A percentile compares a stretch with the other conserved stretches of the same genome.
Evolutionary conservation across 2,888 invertebrate genomes (phyloP).

Genomic region (Sialis lutaria): DNA sequence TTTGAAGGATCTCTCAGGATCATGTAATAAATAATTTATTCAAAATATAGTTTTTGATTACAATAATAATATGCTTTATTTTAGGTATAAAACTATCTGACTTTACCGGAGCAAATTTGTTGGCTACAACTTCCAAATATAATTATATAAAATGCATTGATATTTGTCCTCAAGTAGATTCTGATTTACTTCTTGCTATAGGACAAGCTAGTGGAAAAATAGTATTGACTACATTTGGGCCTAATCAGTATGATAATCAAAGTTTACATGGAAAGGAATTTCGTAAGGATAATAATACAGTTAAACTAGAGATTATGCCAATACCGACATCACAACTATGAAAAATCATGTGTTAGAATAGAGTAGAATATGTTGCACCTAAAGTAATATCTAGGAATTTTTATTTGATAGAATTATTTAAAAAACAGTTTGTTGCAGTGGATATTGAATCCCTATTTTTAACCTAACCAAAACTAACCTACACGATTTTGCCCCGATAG

Average conservation of each 20-base stretch:
- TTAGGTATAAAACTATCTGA: conserved; percentile 52
- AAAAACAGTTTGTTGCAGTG: too few relatives aligned
- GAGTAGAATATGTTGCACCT: too few relatives aligned
- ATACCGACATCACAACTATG: too few relatives aligned
- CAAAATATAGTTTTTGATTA: not conserved
- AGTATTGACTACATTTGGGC: conserved; percentile 58
- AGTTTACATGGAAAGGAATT: conserved; percentile 61
- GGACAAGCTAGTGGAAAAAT: conserved; percentile 84
- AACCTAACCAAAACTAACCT: too few relatives aligned
- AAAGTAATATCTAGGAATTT: too few relatives aligned
- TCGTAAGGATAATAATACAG: conserved; percentile 38
- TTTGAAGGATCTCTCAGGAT: conserved; percentile 34
- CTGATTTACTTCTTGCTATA: conserved; percentile 67
- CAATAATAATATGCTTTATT: conserved; percentile 7
- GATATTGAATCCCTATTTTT: too few relatives aligned
- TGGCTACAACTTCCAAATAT: conserved; percentile 56
- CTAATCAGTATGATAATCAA: conserved; percentile 44
- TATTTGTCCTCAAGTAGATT: conserved; percentile 60
- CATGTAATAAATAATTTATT: conserved; percentile 18
- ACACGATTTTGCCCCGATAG: too few relatives aligned
- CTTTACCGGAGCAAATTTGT: conserved; percentile 45
- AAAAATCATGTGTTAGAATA: too few relatives aligned
- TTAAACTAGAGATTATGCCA: too few relatives aligned
- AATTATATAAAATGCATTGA: conserved; percentile 75
- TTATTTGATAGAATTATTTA: too few relatives aligned